Evolutionary conservation across 2,888 invertebrate genomes (phyloP).

Genomic region (Chloroclysta siterata): DNA sequence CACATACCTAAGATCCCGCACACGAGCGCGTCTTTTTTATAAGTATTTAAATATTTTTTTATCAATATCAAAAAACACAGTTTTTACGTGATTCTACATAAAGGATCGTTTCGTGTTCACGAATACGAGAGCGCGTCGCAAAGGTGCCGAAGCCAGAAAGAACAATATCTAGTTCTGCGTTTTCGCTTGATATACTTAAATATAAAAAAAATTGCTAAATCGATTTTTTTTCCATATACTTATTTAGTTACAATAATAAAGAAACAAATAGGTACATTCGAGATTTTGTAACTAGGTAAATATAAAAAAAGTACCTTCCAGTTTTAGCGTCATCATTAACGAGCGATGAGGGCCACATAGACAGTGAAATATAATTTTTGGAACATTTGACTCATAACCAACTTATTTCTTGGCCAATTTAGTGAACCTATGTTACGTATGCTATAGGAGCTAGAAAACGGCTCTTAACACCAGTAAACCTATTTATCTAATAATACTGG

Average conservation of each 20-base stretch:
- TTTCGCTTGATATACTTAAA: not conserved
- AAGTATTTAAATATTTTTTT: slow-evolving; percentile 12
- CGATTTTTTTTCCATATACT: no score
- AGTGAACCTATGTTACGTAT: slow-evolving; percentile 65
- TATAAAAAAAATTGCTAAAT: no score
- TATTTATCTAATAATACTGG: slow-evolving; percentile 83
- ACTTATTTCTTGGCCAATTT: slow-evolving; percentile 62
- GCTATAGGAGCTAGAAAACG: slow-evolving; percentile 75
- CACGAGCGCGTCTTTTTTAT: slow-evolving; percentile 8
- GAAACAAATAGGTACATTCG: no score
- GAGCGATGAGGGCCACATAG: slow-evolving; percentile 51
- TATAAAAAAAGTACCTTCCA: no score
- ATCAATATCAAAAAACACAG: slow-evolving; percentile 2
- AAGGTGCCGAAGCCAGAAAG: not conserved
- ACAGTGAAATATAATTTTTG: slow-evolving; percentile 10
- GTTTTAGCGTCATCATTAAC: no score
- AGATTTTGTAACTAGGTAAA: no score
- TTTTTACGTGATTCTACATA: slow-evolving; percentile 4
- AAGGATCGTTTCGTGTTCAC: slow-evolving; percentile 22
- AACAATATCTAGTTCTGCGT: not conserved
- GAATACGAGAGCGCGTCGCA: slow-evolving; percentile 11
- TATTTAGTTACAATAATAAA: no score
- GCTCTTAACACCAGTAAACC: slow-evolving; percentile 64
- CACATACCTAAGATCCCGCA: slow-evolving; percentile 12
- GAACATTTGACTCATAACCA: slow-evolving; percentile 30